Evolutionary conservation across 1,140 invertebrate species (phyloP).

Genomic region (Subanguina moxae): DNA sequence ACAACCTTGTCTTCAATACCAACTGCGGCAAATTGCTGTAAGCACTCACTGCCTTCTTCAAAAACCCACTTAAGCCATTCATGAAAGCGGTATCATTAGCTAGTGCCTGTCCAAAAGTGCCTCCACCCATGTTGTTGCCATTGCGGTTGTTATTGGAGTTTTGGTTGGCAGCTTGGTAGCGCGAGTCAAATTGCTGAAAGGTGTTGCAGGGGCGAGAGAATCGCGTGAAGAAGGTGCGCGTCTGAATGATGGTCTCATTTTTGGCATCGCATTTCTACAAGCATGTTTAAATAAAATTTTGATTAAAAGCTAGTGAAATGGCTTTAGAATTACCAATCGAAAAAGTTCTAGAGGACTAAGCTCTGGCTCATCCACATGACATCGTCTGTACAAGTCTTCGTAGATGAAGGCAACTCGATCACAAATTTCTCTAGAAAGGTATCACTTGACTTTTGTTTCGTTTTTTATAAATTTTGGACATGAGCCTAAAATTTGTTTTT

Average conservation of each 20-base stretch:
- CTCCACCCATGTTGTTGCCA: slow-evolving; percentile 4
- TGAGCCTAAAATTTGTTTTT: too few relatives aligned
- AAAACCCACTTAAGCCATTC: slow-evolving; percentile 44
- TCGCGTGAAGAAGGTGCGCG: slow-evolving; percentile 41
- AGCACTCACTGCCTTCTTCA: slow-evolving; percentile 34
- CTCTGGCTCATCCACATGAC: slow-evolving; percentile 44
- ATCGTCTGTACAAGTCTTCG: slow-evolving; percentile 52
- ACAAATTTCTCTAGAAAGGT: slow-evolving; percentile 49
- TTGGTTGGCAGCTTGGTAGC: slow-evolving; percentile 1
- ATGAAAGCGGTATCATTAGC: slow-evolving; percentile 54
- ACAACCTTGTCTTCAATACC: slow-evolving; percentile 54
- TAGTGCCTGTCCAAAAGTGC: slow-evolving; percentile 38
- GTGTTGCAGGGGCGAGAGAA: slow-evolving; percentile 44
- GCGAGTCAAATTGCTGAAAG: slow-evolving; percentile 16
- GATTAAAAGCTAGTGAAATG: too few relatives aligned
- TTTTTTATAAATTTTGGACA: neutral
- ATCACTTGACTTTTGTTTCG: slow-evolving; percentile 4
- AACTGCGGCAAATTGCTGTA: slow-evolving; percentile 52
- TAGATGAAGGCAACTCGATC: slow-evolving; percentile 35
- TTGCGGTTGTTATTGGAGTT: slow-evolving; percentile 7
- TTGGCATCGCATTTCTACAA: slow-evolving; percentile 7
- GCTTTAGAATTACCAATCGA: slow-evolving; percentile 8
- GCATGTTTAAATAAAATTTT: neutral
- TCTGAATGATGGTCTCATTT: slow-evolving; percentile 31
- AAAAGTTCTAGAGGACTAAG: slow-evolving; percentile 15